Conservation (phyloP, 2,113 vertebrate species). For the Calcarius ornatus region DNA sequence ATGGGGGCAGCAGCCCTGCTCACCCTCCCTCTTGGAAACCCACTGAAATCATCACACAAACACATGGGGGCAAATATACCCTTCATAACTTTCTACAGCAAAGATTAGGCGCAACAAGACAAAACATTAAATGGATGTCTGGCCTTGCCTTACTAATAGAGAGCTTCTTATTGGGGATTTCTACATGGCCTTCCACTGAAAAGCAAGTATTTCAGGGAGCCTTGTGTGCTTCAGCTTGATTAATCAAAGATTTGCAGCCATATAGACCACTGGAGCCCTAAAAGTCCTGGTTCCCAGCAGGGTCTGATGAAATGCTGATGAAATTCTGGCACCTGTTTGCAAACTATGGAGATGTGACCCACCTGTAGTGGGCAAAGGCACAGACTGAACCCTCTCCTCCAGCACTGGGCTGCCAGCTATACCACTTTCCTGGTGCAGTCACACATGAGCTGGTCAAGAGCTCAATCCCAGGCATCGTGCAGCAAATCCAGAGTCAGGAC, state of each 20-base stretch:
- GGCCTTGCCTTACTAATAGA: background rate
- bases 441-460: background rate
- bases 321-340: background rate
- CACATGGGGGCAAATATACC: background rate
- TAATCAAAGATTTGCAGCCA: background rate
- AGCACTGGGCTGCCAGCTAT: background rate
- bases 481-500: background rate
- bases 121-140: background rate
- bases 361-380: background rate
- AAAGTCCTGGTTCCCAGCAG: background rate
- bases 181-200: background rate
- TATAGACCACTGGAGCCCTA: background rate
- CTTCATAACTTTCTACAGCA: background rate
- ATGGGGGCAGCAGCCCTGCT: fast-evolving
- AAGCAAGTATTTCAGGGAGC: background rate
- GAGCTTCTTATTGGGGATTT: background rate
- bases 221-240: background rate
- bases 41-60: fast-evolving
- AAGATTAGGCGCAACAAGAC: background rate
- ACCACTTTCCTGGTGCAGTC: background rate
- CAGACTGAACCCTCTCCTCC: background rate
- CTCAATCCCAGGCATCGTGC: fast-evolving
- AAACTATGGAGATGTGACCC: fast-evolving
- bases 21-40: background rate
- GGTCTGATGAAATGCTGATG: background rate